A percentile compares a stretch with the other conserved stretches of the same genome.
Conservation (phyloP, 2,888 invertebrate species). For the Drosophila leonis region DNA sequence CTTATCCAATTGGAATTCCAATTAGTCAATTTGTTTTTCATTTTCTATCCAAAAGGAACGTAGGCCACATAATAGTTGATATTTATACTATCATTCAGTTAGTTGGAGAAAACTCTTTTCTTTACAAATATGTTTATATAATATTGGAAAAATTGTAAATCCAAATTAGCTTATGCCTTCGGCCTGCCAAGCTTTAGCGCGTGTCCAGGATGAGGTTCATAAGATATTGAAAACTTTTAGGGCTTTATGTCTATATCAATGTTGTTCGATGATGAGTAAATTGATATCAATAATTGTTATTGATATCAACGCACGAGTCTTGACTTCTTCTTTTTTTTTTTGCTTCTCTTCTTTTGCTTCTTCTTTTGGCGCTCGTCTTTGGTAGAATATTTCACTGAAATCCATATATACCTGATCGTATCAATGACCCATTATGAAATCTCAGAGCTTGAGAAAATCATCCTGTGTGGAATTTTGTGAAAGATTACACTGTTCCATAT, state of each 20-base stretch:
- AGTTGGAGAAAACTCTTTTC: too few species aligned
- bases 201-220: slow-evolving; percentile 31
- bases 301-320: slow-evolving; percentile 77
- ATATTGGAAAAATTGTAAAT: neutral
- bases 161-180: neutral
- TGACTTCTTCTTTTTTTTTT: slow-evolving; percentile 1
- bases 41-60: too few species aligned
- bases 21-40: too few species aligned
- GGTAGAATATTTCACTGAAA: slow-evolving; percentile 30
- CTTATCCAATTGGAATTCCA: too few species aligned
- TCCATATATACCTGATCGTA: slow-evolving; percentile 39
- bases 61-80: too few species aligned
- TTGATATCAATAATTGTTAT: slow-evolving; percentile 74
- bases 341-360: neutral
- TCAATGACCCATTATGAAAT: slow-evolving; percentile 61
- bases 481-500: slow-evolving; percentile 4
- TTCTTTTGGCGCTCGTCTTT: slow-evolving; percentile 2
- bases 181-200: slow-evolving; percentile 15
- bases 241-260: slow-evolving; percentile 57
- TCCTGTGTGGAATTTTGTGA: slow-evolving; percentile 1
- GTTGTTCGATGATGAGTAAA: slow-evolving; percentile 52
- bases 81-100: too few species aligned
- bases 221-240: slow-evolving; percentile 57
- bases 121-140: neutral
- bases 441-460: slow-evolving; percentile 27